Percentiles rank a stretch among this genome's conserved stretches.
These are phyloP conservation scores for Valencia hispanica DNA, from an alignment of 2,797 vertebrate genomes.

Conservation along the genomic window DNA sequence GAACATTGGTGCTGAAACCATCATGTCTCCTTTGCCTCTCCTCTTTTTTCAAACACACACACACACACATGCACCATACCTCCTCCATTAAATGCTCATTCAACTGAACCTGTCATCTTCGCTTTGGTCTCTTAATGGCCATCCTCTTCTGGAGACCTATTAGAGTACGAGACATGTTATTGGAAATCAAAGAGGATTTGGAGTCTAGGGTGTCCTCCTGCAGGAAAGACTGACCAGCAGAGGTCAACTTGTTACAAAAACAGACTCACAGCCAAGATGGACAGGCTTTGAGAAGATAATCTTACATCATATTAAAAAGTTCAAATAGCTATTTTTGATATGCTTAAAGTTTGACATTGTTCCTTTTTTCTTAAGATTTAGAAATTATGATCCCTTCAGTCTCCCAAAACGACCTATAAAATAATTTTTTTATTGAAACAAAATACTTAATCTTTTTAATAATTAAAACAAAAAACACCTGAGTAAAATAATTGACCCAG, in stretches of 20 bases:
- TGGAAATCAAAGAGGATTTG: conserved; percentile 86
- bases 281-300: conserved; percentile 55
- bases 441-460: not conserved
- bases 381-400: not conserved
- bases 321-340: not conserved
- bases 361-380: not conserved
- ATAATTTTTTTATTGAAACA: not conserved
- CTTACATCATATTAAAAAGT: conserved; percentile 24
- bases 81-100: conserved; percentile 64
- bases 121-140: conserved; percentile 69
- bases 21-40: not conserved
- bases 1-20: conserved; percentile 24
- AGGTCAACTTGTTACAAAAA: conserved; percentile 79
- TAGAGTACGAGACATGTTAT: conserved; percentile 79
- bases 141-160: conserved; percentile 70
- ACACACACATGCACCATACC: conserved; percentile 26
- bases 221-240: conserved; percentile 63
- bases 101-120: conserved; percentile 77
- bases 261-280: conserved; percentile 55
- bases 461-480: not conserved
- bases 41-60: not conserved
- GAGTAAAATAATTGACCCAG: conserved; percentile 8
- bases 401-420: not conserved
- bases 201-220: conserved; percentile 70
- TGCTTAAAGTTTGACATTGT: not conserved